A percentile compares a stretch with the other conserved stretches of the same genome.
Conservation (phyloP, 2,113 vertebrate genomes). For the Abramis brama region DNA sequence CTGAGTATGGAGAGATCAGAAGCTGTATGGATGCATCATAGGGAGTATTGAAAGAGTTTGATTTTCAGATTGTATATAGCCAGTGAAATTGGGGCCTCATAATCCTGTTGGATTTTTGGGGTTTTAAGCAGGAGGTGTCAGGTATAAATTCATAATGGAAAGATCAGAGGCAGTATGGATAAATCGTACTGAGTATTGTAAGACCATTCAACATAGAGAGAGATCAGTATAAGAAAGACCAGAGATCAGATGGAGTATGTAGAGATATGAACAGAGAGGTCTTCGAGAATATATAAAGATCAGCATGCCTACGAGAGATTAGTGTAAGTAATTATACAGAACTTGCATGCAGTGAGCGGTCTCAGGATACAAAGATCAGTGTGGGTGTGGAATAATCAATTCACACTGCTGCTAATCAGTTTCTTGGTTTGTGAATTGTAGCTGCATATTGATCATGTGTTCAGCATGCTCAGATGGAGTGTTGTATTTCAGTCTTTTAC, state of each 20-base stretch:
- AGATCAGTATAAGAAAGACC: not conserved
- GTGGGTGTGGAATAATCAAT: slow-evolving; percentile 45
- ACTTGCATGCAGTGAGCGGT: slow-evolving; percentile 23
- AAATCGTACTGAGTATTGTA: not conserved
- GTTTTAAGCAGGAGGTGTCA: not conserved
- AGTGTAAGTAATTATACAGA: slow-evolving; percentile 34
- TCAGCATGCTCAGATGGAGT: slow-evolving; percentile 10
- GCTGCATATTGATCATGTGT: slow-evolving; percentile 45
- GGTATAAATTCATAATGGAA: not conserved
- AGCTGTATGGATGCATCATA: not conserved
- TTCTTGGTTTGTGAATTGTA: slow-evolving; percentile 35
- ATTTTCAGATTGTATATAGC: not conserved
- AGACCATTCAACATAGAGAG: not conserved
- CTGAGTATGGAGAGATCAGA: not conserved
- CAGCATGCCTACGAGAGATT: slow-evolving; percentile 27
- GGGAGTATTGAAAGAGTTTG: not conserved
- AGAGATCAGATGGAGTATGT: not conserved
- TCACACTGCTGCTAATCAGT: slow-evolving; percentile 41
- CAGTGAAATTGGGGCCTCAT: not conserved
- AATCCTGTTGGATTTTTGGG: not conserved
- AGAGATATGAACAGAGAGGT: slow-evolving; percentile 16
- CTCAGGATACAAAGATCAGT: slow-evolving; percentile 33
- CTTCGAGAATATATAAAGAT: slow-evolving; percentile 6
- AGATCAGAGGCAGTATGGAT: not conserved
- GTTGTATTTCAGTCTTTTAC: slow-evolving; percentile 21